Evolutionary conservation across 2,797 vertebrate genomes (phyloP).

Genomic region (Clarias fuscus): DNA sequence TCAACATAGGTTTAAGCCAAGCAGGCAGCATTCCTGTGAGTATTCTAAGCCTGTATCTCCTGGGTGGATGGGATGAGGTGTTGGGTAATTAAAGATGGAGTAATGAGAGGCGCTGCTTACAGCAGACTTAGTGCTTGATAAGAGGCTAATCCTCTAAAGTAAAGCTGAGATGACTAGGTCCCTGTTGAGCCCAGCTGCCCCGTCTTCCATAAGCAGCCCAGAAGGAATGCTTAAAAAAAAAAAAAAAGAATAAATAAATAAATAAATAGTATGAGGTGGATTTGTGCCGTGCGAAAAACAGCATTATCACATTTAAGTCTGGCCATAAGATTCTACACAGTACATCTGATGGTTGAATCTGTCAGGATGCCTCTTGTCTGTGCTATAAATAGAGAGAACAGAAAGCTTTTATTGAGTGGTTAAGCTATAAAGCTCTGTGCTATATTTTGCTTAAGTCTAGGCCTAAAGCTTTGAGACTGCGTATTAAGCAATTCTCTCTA

Average conservation of each 20-base stretch:
- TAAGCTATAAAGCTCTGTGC: constrained; percentile 8
- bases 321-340: constrained; percentile 2
- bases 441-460: constrained; percentile 8
- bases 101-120: constrained; percentile 79
- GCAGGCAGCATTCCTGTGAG: constrained; percentile 33
- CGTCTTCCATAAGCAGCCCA: constrained; percentile 60
- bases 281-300: constrained; percentile 62
- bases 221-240: constrained; percentile 55
- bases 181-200: constrained; percentile 61
- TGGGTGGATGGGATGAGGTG: constrained; percentile 73
- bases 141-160: constrained; percentile 80
- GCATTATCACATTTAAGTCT: constrained; percentile 20
- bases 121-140: constrained; percentile 74
- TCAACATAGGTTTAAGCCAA: constrained; percentile 13
- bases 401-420: constrained; percentile 7
- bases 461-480: not conserved
- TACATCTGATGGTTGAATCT: constrained; percentile 1
- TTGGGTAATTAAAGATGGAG: constrained; percentile 82
- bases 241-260: too few relatives aligned
- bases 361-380: constrained; percentile 8
- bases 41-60: constrained; percentile 51
- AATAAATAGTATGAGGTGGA: constrained; percentile 46
- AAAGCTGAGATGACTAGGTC: constrained; percentile 74
- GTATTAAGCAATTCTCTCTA: not conserved
- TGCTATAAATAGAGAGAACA: constrained; percentile 14